Conservation (phyloP, 2,797 vertebrate species). For the Acanthurus leucopareius region DNA sequence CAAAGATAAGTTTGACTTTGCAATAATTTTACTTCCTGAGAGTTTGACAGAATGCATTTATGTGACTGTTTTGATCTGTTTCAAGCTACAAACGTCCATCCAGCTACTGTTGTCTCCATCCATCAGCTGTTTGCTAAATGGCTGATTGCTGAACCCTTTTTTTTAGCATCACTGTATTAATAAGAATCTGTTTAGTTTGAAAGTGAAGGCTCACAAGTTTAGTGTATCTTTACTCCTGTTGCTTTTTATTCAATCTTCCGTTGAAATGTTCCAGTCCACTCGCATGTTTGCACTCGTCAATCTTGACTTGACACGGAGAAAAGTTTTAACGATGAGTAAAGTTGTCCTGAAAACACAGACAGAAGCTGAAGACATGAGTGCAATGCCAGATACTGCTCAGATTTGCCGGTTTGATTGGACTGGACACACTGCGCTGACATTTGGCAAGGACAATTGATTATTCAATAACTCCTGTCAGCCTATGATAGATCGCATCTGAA, state of each 20-base stretch:
- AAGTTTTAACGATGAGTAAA: background rate
- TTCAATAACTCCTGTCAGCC: constrained; percentile 66
- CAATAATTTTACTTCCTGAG: background rate
- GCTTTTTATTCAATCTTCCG: background rate
- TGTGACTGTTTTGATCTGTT: background rate
- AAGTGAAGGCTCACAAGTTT: background rate
- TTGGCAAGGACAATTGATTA: constrained; percentile 73
- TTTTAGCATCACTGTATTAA: background rate
- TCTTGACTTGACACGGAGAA: background rate
- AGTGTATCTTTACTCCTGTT: background rate
- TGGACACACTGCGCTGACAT: constrained; percentile 64
- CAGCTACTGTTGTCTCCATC: background rate
- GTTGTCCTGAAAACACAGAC: background rate
- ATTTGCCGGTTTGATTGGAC: constrained; percentile 58
- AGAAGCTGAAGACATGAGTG: constrained; percentile 19
- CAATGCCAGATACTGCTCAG: constrained; percentile 51
- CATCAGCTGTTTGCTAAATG: background rate
- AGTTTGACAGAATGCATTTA: background rate
- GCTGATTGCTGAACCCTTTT: background rate
- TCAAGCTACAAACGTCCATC: background rate
- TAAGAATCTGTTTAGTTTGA: background rate
- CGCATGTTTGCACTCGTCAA: background rate
- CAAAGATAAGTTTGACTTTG: constrained; percentile 16
- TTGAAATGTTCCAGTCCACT: background rate
- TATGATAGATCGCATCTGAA: constrained; percentile 53